Evolutionary conservation across 2,797 vertebrate genomes (phyloP), one percentile per base, ranked within the genome.

Genomic region (Cryptoprocta ferox): DNA sequence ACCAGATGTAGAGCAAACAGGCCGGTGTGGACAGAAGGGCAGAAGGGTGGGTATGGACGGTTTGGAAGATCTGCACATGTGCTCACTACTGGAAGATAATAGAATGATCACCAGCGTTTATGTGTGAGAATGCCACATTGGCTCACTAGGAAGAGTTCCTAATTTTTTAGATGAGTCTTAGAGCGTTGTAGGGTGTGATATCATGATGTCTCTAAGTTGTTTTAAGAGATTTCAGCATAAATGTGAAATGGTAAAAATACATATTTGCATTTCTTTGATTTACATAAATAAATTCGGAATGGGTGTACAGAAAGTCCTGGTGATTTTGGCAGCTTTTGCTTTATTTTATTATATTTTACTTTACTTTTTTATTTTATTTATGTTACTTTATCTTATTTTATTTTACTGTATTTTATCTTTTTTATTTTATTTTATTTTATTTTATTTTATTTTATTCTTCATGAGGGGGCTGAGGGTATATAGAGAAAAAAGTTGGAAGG

Each of bases 361-460:
- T 80, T 71, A 65, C 71, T 66, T 93, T 81, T 92, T 35, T 24
- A 71, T 42, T 45, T 85, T 15, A 42, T 75, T 92, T 15, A 42
- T 50, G 78, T 88, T 81, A 81, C 56, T 87, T 73, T 35, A 53
- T 87, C 53, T 24, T 2, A 3, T 81, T 18, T 35, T 39, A 10
- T 48, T 30, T 87, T 65, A 4, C 56, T 35, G 42, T 73, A 50
- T 45, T 63, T 63, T 63, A 63, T 30, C 24, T 63, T 63, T 63
- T 32, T 84, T 24, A 26, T 80, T 88, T 87, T 80, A 71, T 80
- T 86, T 79, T 61, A 50, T 48, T 48, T 50, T 19, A 19, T 56
- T 37, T 81, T 19, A 35, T 50, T 88, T 88, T 81, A 66, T 66
- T 87, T 81, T 63, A 56, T 87, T 65, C 92, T 73, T 93, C 35